A percentile compares a stretch with the other conserved stretches of the same genome.
phyloP scores from a whole-genome alignment of 2,113 vertebrate species.

The Zosterops borbonicus region DNA sequence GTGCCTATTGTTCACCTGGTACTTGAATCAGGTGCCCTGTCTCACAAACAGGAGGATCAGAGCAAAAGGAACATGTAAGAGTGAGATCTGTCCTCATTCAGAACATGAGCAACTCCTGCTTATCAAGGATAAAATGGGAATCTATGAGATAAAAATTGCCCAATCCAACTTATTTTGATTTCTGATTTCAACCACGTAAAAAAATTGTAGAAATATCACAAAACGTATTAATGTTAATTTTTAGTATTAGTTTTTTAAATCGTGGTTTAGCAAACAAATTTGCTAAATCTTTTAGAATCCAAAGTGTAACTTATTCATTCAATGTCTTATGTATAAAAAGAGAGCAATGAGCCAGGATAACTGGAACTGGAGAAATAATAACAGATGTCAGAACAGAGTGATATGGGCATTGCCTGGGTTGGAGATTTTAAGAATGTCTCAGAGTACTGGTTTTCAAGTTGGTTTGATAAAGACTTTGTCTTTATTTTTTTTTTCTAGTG shows the following conservation, averaged over 20 bases:
- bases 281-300: neutral
- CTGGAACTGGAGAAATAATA: neutral
- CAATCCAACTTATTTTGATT: neutral
- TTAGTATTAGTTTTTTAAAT: neutral
- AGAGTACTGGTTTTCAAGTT: neutral
- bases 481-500: neutral
- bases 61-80: neutral
- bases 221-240: neutral
- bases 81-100: neutral
- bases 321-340: neutral
- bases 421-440: neutral
- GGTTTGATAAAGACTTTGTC: neutral
- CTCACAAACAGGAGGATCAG: neutral
- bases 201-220: neutral
- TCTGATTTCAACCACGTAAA: neutral
- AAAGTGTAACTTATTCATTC: neutral
- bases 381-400: neutral
- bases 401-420: neutral
- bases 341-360: neutral
- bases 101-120: neutral
- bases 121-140: neutral
- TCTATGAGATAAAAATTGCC: neutral
- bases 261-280: neutral
- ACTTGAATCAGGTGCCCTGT: neutral
- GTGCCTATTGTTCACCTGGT: neutral